Percentiles rank a stretch among this genome's conserved stretches.
Conservation (phyloP, 2,113 vertebrate species). For the Nesospiza acunhae region DNA sequence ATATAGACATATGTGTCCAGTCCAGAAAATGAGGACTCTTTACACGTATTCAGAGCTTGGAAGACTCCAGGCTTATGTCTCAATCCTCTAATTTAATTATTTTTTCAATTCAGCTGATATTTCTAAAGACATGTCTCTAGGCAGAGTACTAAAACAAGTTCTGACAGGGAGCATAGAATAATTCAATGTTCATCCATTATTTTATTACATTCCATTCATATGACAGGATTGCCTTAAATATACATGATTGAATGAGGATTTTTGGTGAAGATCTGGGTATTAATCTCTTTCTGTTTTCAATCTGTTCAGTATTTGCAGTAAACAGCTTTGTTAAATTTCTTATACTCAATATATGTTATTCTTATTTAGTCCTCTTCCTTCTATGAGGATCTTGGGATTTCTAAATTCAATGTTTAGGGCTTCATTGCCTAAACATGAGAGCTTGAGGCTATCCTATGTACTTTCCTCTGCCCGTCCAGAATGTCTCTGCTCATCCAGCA, state of each 20-base stretch:
- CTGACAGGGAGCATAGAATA: slow-evolving; percentile 20
- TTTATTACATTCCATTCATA: slow-evolving; percentile 44
- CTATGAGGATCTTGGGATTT: not conserved
- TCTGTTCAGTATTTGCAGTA: not conserved
- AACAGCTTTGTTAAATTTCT: not conserved
- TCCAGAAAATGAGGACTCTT: not conserved
- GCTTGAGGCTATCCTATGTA: not conserved
- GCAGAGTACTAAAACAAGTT: slow-evolving; percentile 11
- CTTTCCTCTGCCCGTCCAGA: not conserved
- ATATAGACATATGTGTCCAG: not conserved
- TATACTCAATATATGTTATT: not conserved
- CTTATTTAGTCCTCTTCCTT: slow-evolving; percentile 35
- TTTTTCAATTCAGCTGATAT: slow-evolving; percentile 2
- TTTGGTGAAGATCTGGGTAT: slow-evolving; percentile 41
- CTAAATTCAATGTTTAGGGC: not conserved
- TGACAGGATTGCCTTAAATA: slow-evolving; percentile 43
- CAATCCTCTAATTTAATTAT: slow-evolving; percentile 10
- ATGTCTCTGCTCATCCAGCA: not conserved
- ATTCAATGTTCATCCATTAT: slow-evolving; percentile 45
- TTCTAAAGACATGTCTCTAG: not conserved
- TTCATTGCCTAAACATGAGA: not conserved
- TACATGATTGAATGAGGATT: slow-evolving; percentile 31
- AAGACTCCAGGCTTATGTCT: not conserved
- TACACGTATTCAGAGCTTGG: not conserved
- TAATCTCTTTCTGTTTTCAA: slow-evolving; percentile 26